Evolutionary conservation across 2,113 vertebrate species (phyloP).

Genomic region (Oenanthe melanoleuca): DNA sequence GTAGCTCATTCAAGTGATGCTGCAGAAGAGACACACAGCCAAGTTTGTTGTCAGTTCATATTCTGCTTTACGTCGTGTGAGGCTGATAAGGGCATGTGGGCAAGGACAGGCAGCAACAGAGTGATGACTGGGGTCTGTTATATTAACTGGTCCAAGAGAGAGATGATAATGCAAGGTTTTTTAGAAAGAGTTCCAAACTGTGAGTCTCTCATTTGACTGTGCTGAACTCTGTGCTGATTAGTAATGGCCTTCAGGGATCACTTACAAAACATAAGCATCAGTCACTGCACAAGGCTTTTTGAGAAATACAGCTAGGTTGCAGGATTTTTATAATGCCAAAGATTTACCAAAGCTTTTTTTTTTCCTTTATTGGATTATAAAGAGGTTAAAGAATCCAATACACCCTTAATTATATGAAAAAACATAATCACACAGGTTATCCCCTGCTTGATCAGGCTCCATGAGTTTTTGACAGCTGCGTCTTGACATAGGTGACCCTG

Average conservation of each 20-base stretch:
- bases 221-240: background rate
- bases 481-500: background rate
- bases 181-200: background rate
- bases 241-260: background rate
- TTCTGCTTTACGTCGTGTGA: rapidly evolving
- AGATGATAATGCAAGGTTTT: background rate
- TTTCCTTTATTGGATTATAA: background rate
- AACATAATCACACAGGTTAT: background rate
- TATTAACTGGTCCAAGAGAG: background rate
- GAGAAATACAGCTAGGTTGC: background rate
- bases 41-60: background rate
- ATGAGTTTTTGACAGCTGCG: background rate
- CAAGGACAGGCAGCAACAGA: background rate
- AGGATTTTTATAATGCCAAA: background rate
- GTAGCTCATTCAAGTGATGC: background rate
- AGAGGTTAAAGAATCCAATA: background rate
- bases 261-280: background rate
- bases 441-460: background rate
- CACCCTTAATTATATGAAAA: background rate
- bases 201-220: background rate
- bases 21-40: background rate
- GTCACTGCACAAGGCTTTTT: background rate
- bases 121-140: background rate
- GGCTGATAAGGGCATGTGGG: background rate
- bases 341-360: background rate